These are phyloP conservation scores for Catalaphyllia jardinei DNA, from an alignment of 64 coral and sea anemone species.

Conservation along the genomic window DNA sequence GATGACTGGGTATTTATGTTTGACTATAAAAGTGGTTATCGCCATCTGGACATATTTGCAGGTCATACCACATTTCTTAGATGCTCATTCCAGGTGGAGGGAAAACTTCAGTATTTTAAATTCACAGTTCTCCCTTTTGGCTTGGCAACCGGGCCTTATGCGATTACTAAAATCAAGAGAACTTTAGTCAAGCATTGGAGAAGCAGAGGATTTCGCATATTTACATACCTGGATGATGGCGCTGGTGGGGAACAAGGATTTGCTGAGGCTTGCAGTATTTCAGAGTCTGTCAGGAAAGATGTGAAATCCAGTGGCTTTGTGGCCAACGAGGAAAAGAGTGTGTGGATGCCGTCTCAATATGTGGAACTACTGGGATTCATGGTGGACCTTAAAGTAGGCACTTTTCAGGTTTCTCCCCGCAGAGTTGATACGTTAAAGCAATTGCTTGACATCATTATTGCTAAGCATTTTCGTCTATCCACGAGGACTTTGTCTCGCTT, in stretches of 20 bases:
- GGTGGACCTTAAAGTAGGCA: too few species aligned
- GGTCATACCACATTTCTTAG: slow-evolving; percentile 38
- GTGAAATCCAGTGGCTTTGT: slow-evolving; percentile 24
- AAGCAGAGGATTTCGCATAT: slow-evolving; percentile 29
- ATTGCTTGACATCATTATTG: too few species aligned
- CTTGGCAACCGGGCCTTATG: slow-evolving; percentile 42
- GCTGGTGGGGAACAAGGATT: slow-evolving; percentile 13
- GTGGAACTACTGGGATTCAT: too few species aligned
- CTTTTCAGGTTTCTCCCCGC: too few species aligned
- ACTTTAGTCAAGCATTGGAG: slow-evolving; percentile 39
- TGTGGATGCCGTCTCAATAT: too few species aligned
- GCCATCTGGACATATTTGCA: slow-evolving; percentile 33
- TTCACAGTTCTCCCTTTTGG: slow-evolving; percentile 53
- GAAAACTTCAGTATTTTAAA: slow-evolving; percentile 41
- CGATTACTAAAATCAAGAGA: slow-evolving; percentile 26
- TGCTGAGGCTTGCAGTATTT: slow-evolving; percentile 1
- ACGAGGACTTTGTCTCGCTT: too few species aligned
- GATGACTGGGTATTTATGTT: slow-evolving; percentile 40
- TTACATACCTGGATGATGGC: slow-evolving; percentile 62
- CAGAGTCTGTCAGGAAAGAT: neutral
- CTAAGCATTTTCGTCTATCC: too few species aligned
- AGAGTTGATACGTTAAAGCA: too few species aligned
- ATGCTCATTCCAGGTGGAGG: slow-evolving; percentile 15
- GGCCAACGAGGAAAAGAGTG: neutral
- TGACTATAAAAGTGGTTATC: slow-evolving; percentile 50